These are phyloP conservation scores for Trinorchestia longiramus DNA, from an alignment of 1,140 invertebrate species.

Conservation along the genomic window DNA sequence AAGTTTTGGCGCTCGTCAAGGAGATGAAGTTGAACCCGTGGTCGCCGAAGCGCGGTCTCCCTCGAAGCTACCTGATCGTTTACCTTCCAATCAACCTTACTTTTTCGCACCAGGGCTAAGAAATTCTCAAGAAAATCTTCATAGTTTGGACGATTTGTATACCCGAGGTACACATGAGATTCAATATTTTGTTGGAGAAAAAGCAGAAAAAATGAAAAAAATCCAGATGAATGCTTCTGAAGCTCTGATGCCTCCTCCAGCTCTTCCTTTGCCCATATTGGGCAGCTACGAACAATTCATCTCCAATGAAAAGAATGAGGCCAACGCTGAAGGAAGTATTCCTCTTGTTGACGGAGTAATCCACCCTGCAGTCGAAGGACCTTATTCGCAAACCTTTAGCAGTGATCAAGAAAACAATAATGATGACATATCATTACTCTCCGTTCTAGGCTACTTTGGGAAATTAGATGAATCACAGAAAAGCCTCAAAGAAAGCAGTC, in stretches of 20 bases:
- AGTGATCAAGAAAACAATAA: neutral
- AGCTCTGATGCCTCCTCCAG: neutral
- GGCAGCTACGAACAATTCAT: neutral
- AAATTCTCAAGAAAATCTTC: neutral
- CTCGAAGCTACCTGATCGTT: neutral
- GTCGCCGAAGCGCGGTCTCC: neutral
- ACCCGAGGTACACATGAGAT: neutral
- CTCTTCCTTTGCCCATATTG: neutral
- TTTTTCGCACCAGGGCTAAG: neutral
- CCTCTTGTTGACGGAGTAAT: neutral
- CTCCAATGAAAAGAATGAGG: neutral
- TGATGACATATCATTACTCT: neutral
- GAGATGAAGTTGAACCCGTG: neutral
- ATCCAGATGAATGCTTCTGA: neutral
- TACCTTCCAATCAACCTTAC: neutral
- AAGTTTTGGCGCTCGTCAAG: neutral
- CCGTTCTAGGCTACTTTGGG: neutral
- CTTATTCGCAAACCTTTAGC: neutral
- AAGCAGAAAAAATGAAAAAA: constrained; percentile 32
- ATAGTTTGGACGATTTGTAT: neutral
- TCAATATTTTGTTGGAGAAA: constrained; percentile 40
- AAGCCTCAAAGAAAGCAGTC: neutral
- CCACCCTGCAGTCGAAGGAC: neutral
- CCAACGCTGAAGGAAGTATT: neutral
- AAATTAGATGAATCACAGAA: neutral